Evolutionary conservation across 2,888 invertebrate genomes (phyloP), one percentile per base, ranked within the genome.

Genomic region (Stenotaenia linearis): DNA sequence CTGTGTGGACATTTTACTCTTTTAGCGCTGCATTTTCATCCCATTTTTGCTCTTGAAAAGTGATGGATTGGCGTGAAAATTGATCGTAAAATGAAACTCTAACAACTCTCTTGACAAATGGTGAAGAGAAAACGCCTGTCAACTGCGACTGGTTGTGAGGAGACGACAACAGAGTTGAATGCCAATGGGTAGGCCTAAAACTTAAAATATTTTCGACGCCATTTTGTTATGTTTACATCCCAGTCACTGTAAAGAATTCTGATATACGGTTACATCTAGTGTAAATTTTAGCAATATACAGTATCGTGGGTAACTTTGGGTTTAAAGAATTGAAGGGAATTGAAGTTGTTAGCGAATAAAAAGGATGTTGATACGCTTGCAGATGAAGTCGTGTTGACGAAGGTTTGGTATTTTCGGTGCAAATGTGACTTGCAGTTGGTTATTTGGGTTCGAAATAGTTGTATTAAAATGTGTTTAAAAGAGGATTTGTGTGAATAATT

Each of bases 61-160:
- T 15, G 0, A 69, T 69, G 69, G 69, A 69, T 45, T 12, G 69
- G 69, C 69, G 23, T 28, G 10, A 69, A 69, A 69, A 69, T 69
- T 69, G 69, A 50, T 69, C 69, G 23, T 69, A 69, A 69, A 69
- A 69, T 69, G 69, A 69, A 28, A 69, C 69, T 69, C 28, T 69
- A 69, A 69, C 69, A 69, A 23, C 69, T 28, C 25, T 28, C 28
- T 25, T n/a, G 69, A 69, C 78, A 78, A 80, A 80, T 80, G 80
- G 80, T 80, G 80, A 80, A 80, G 32, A 78, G 80, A 78, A 80
- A 79, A 56, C 75, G 80, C 30, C 50, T 80, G 50, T 74, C 79
- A 56, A 80, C 45, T 56, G 78, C 75, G 40, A 37, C 80, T 35
- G 76, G 40, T 30, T 40, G 37, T 50, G 77, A 50, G 40, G 78